Conservation (phyloP, 2,113 vertebrate genomes). For the Tenebrosternarchus preto region DNA sequence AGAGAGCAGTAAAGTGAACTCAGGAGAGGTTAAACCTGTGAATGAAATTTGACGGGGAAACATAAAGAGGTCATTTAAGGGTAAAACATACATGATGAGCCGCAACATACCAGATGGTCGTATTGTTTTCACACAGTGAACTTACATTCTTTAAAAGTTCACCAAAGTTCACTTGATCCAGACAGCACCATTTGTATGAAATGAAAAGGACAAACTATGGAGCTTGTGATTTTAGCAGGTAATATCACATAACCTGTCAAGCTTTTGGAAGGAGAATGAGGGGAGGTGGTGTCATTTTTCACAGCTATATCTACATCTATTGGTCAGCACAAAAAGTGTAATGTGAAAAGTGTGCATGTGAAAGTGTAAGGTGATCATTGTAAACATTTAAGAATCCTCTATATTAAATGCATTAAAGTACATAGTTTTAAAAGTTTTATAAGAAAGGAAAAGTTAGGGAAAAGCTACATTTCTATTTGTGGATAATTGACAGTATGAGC, state of each 20-base stretch:
- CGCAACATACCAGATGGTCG: constrained; percentile 27
- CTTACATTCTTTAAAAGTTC: constrained; percentile 22
- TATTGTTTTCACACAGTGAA: constrained; percentile 36
- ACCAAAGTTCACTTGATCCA: constrained; percentile 43
- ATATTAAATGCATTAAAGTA: constrained; percentile 19
- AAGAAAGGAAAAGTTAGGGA: constrained; percentile 23
- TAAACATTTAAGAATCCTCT: background rate
- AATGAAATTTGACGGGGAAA: constrained; percentile 11
- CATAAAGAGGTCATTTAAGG: constrained; percentile 27
- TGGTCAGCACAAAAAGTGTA: too few relatives aligned
- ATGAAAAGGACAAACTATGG: constrained; percentile 44
- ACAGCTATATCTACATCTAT: constrained; percentile 38
- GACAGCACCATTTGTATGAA: constrained; percentile 40
- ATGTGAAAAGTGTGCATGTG: constrained; percentile 33
- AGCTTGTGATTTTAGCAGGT: constrained; percentile 42
- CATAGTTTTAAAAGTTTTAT: constrained; percentile 25
- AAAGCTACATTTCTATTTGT: constrained; percentile 57
- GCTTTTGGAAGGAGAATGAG: constrained; percentile 29
- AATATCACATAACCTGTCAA: constrained; percentile 47
- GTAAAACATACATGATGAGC: constrained; percentile 30
- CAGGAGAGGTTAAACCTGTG: background rate
- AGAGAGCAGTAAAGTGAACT: background rate
- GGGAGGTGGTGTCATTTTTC: constrained; percentile 40
- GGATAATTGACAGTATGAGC: constrained; percentile 60
- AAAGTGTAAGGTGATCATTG: constrained; percentile 45